A percentile compares a stretch with the other conserved stretches of the same genome.
Evolutionary conservation across 2,797 vertebrate genomes (phyloP).

Genomic region (Enteromius argenteus): DNA sequence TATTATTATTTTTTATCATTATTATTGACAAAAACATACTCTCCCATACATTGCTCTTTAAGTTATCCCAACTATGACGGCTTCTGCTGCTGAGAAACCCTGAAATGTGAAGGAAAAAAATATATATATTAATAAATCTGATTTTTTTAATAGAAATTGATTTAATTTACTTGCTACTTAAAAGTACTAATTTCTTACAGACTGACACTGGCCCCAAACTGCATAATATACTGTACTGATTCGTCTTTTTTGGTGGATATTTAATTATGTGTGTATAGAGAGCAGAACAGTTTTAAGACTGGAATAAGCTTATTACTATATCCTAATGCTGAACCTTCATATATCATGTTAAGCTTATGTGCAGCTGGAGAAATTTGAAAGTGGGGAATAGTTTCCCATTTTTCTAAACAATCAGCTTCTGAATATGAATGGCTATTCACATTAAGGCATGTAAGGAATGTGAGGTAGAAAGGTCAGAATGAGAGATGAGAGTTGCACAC

Average conservation of each 20-base stretch:
- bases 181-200: neutral
- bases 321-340: neutral
- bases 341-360: neutral
- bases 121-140: no score
- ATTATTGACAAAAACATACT: no score
- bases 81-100: no score
- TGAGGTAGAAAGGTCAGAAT: neutral
- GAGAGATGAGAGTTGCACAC: neutral
- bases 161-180: neutral
- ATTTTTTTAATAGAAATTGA: no score
- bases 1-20: no score
- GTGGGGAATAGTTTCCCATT: neutral
- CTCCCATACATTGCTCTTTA: no score
- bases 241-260: neutral
- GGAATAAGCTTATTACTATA: neutral
- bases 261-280: neutral
- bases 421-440: neutral
- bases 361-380: neutral
- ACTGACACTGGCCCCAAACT: neutral
- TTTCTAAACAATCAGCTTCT: neutral
- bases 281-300: neutral
- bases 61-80: no score
- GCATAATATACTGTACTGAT: neutral
- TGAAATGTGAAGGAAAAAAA: no score
- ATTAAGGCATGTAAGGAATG: neutral